Base-by-base conservation (phyloP, 2,113 vertebrate species). In the Oceanodroma tethys region DNA sequence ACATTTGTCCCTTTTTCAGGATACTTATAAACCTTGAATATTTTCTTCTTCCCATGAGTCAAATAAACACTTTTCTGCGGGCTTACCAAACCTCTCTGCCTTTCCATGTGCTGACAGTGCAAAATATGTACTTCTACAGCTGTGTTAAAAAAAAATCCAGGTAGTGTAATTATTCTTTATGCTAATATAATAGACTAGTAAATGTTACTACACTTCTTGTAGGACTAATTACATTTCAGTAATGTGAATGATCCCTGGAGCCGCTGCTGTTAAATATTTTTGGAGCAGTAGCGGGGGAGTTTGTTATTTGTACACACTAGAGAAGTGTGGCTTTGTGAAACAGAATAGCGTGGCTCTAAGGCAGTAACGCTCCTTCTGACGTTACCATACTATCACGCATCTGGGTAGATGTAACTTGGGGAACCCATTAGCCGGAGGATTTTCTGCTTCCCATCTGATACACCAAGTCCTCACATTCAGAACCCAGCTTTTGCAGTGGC, bases 181-280 rank as follows among this genome's bases (percentile, higher is more conserved):
- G 81, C 63, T 95, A 91, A 94, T 92, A 86, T 75, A 93, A 80
- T 63, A 93, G 74, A 82, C 36, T 76, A 87, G 66, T 82, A 91
- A 95, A 70, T 83, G 73, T 80, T 96, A 66, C 38, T 95, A 88
- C 63, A 47, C 47, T 92, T 93, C 93, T 93, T 95, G 81, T 86
- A 91, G 85, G 89, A 81, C 71, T 95, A 96, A 97, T 97, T 97
- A 96, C 89, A 92, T 90, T 96, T 97, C 95, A 90, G 63, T 95
- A 88, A 95, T 78, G 74, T 74, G 87, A 94, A 96, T 58, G 74
- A 91, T 97, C 94, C 91, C 94, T 91, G 87, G 93, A 97, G 93
- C 63, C 3, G 5, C 81, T 59, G 21, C 74, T 86, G 67, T 97
- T 97, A 94, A 96, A 88, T 97, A 96, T 96, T 96, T 95, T 94